Base-by-base conservation (phyloP, 2,888 invertebrate species). In the Keiferia lycopersicella region DNA sequence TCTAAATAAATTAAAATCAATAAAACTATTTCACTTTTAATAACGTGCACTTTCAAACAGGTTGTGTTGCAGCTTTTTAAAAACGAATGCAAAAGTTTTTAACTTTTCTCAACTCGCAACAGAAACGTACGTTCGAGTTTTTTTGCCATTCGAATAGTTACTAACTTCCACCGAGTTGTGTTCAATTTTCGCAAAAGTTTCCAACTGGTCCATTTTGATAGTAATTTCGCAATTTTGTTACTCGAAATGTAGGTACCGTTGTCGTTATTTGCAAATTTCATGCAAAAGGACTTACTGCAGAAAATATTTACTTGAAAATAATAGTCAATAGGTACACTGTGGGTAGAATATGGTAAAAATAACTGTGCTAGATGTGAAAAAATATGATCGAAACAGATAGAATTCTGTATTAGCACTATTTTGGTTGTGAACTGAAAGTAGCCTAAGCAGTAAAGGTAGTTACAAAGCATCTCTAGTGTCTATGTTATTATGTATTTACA, bases 231-330 rank as follows among this genome's bases (percentile, higher is more conserved):
- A 26, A 61, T 61, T 61, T 61, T 18, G 48, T 26, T 66, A 65
- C 67, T 66, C 70, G 69, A 69, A 72, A 71, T 66, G 70, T 65
- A 34, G 34, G 59, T 60, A 39, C 53, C 41, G 39, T 61, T 64
- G 66, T 63, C 67, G 65, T 73, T 75, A 48, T 50, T 65, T 66
- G 66, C 63, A 67, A 65, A 76, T 75, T 71, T 73, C 73, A 74
- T 73, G 81, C 80, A 84, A 82, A 83, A 81, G 81, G 22, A n/a
- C n/a, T n/a, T 56, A 22, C n/a, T 22, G 30, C n/a, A 56, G 56
- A 16, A 56, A 34, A 51, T 20, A 10, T 41, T 41, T 6, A 6
- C n/a, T 12, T n/a, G n/a, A n/a, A n/a, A n/a, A 12, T 41, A 41
- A 14, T 14, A 41, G 14, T 7, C 41, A 12, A 2, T 39, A 2